These are phyloP conservation scores for Cydia fagiglandana DNA, from an alignment of 1,140 invertebrate genomes.

Conservation along the genomic window DNA sequence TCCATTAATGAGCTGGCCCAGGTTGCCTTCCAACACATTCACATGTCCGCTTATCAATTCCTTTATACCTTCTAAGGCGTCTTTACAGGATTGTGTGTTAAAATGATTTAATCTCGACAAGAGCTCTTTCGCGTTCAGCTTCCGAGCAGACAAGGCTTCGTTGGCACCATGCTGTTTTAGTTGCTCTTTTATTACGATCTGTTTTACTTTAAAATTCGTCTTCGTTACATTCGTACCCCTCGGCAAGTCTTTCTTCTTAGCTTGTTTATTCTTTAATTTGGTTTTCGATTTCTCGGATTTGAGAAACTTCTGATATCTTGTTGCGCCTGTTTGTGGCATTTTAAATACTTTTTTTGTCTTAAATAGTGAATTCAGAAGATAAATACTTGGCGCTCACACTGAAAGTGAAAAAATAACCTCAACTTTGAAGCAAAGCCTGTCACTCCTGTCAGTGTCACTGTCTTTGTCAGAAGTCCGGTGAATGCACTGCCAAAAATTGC, in stretches of 20 bases:
- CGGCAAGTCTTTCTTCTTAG: slow-evolving; percentile 81
- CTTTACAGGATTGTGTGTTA: slow-evolving; percentile 84
- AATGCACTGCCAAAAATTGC: too few species aligned
- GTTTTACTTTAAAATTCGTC: slow-evolving; percentile 92
- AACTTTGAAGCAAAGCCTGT: too few species aligned
- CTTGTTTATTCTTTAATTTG: slow-evolving; percentile 82
- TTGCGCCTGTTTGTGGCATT: slow-evolving; percentile 71
- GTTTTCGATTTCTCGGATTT: slow-evolving; percentile 89
- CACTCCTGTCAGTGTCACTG: too few species aligned
- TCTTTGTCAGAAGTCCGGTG: too few species aligned
- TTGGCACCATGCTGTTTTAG: slow-evolving; percentile 82
- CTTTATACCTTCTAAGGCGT: slow-evolving; percentile 85
- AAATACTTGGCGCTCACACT: neutral
- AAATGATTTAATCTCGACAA: slow-evolving; percentile 88
- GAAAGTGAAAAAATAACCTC: neutral
- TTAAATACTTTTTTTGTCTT: slow-evolving; percentile 36
- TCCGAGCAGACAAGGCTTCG: slow-evolving; percentile 84
- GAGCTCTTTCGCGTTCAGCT: slow-evolving; percentile 88
- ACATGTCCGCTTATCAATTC: slow-evolving; percentile 82
- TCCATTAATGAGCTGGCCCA: slow-evolving; percentile 84
- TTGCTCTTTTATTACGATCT: slow-evolving; percentile 90
- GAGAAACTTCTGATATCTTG: slow-evolving; percentile 83
- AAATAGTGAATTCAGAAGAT: neutral
- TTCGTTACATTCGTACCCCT: slow-evolving; percentile 92
- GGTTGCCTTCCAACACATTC: slow-evolving; percentile 80